Conservation (phyloP, 2,113 vertebrate genomes). For the Desmodus rotundus region DNA sequence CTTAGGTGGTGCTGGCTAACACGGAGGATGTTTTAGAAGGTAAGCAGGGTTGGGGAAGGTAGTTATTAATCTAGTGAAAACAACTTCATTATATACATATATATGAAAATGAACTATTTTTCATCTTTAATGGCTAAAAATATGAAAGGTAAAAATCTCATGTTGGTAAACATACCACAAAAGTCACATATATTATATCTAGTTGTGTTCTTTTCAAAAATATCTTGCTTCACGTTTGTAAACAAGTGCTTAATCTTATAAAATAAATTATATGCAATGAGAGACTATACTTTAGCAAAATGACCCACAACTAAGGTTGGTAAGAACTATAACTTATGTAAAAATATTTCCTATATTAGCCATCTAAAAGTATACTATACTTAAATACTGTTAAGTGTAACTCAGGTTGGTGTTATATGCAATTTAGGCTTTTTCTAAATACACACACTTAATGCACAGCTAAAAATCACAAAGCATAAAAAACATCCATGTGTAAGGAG, state of each 20-base stretch:
- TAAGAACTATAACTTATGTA: background rate
- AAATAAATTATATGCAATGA: background rate
- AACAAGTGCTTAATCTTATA: slow-evolving; percentile 32
- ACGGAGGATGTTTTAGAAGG: background rate
- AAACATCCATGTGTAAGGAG: background rate
- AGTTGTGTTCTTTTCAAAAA: background rate
- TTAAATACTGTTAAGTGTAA: background rate
- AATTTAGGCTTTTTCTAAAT: slow-evolving; percentile 25
- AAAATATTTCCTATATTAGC: background rate
- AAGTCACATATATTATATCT: background rate
- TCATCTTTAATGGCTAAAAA: slow-evolving; percentile 22
- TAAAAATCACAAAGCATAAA: background rate
- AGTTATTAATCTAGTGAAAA: slow-evolving; percentile 43
- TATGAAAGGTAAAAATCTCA: background rate
- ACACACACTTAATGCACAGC: background rate
- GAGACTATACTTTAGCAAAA: background rate
- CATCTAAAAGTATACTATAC: background rate
- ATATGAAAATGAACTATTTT: background rate
- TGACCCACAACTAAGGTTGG: background rate
- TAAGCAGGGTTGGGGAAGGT: background rate
- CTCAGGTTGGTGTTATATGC: background rate
- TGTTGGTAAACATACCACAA: background rate
- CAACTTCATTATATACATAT: background rate
- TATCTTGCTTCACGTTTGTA: background rate
- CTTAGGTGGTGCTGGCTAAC: background rate